Base-by-base conservation (phyloP, 2,888 invertebrate species). In the Onchidella celtica region DNA sequence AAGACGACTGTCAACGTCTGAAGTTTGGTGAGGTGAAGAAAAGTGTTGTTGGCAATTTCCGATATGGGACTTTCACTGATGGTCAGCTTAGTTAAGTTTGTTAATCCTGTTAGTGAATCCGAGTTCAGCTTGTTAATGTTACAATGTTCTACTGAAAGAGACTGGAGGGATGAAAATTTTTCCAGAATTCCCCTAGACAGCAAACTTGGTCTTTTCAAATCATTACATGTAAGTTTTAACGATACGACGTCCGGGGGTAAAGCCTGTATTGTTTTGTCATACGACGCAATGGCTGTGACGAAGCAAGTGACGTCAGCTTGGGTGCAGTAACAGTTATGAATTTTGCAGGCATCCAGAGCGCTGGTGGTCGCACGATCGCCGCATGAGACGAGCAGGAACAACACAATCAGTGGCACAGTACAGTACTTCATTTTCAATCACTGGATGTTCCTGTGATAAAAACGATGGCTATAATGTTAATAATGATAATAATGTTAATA, bases 291-390 rank as follows among this genome's bases (percentile, higher is more conserved):
- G 38, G 74, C 38, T 21, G 14, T 36, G 27, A 74, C 61, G 27
- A 63, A 74, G 27, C 74, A 74, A 14, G 1, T 74, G 63, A 72
- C 72, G 9, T 72, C 72, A 57, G 47, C 0, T n/a, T 3, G 55
- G 57, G 3, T 57, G 21, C 72, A 72, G n/a, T 57, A 32, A n/a
- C 72, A 72, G 27, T 59, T n/a, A 11, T 32, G 55, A n/a, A 72
- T 72, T 1, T 3, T 1, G n/a, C 72, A 72, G 57, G 57, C 72
- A 9, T 17, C 29, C 2, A 3, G 32, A 4, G 27, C 32, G 21
- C 47, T 17, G n/a, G n/a, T n/a, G n/a, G n/a, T n/a, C n/a, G n/a
- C n/a, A n/a, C n/a, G n/a, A n/a, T n/a, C n/a, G n/a, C n/a, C n/a
- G n/a, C n/a, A n/a, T n/a, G n/a, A n/a, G 47, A 17, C 17, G 47